Conservation (phyloP, 2,888 invertebrate species). For the Drosophila atripex region DNA sequence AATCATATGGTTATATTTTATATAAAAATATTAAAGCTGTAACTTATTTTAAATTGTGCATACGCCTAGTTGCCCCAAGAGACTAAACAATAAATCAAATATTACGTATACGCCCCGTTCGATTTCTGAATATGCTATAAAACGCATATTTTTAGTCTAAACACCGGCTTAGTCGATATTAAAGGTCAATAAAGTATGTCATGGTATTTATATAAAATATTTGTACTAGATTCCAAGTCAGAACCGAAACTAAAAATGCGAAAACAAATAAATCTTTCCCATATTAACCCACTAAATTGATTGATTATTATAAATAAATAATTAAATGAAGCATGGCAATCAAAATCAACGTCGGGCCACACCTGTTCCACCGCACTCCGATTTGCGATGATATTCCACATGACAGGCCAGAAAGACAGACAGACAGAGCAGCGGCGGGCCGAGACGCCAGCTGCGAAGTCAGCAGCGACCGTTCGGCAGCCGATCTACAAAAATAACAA, state of each 20-base stretch:
- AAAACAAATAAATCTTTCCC: neutral
- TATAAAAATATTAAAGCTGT: neutral
- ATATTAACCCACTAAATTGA: conserved; percentile 23
- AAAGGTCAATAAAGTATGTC: neutral
- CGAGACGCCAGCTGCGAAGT: conserved; percentile 15
- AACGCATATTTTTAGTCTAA: neutral
- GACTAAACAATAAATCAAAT: neutral
- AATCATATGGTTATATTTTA: neutral
- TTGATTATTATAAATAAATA: conserved; percentile 40
- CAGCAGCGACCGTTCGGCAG: conserved; percentile 11
- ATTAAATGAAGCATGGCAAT: conserved; percentile 20
- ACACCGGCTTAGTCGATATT: neutral
- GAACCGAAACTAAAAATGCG: neutral
- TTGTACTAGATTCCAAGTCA: neutral
- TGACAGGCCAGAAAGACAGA: conserved; percentile 39
- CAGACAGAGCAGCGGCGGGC: conserved; percentile 8
- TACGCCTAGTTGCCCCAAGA: neutral
- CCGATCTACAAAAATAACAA: conserved; percentile 52
- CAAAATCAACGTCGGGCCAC: conserved; percentile 51
- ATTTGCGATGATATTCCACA: conserved; percentile 45
- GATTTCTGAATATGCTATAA: neutral
- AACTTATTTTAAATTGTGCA: neutral
- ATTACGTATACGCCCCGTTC: neutral
- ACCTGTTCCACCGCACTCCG: conserved; percentile 56
- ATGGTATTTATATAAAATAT: neutral